Base-by-base conservation (phyloP, 2,888 invertebrate species). In the Venustoraphidia nigricollis region DNA sequence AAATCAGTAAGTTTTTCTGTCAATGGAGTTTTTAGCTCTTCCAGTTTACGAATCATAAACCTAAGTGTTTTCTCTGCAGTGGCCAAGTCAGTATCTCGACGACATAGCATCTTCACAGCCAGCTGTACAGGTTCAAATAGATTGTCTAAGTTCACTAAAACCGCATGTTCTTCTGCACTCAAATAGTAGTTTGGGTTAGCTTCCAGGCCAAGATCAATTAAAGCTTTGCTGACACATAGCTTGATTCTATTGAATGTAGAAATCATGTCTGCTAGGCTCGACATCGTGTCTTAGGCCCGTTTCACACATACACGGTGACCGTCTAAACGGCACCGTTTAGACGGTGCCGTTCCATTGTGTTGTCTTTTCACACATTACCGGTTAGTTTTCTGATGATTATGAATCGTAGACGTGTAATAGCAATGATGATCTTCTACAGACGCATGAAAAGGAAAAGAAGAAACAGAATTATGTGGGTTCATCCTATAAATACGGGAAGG, bases 21-120 rank as follows among this genome's bases (percentile, higher is more conserved):
- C 38, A 35, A 27, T 52, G 53, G 50, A 10, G 53, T 53, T 34
- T 46, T 45, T 35, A 47, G 50, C 38, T 52, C 52, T 50, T 54
- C 53, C 45, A 55, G 41, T 48, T 54, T 50, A 27, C 50, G 51
- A 45, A 55, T 51, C 53, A 55, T 47, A 36, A 55, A 55, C 39
- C 52, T 47, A 10, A 53, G 37, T 14, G 52, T 53, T 11, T 41
- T 47, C 46, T 54, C 51, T 45, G 54, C 55, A 41, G 34, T 53
- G 49, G 35, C 51, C 34, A 52, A 47, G 36, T 51, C 50, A 37
- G 55, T 46, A 50, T 53, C 52, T 40, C 50, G 51, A 44, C 48
- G 52, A 36, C 17, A 17, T 17, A 17, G 17, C 17, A 17, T 17
- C 17, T 17, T 17, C 17, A 17, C 17, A 17, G 17, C 52, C 40